Conservation (phyloP, 2,888 invertebrate species). For the Ephialtes manifestator region DNA sequence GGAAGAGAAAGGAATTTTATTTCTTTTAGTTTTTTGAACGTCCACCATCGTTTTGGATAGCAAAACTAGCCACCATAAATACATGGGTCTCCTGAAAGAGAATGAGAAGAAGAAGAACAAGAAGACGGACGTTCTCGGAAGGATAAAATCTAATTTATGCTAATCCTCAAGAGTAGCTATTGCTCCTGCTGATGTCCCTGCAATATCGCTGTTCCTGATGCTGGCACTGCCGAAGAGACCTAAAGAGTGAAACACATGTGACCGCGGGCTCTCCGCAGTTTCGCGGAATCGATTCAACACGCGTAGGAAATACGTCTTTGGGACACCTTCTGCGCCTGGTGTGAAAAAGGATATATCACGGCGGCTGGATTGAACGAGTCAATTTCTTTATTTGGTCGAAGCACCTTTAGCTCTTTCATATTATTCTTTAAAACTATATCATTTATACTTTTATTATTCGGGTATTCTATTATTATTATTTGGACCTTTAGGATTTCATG, state of each 20-base stretch:
- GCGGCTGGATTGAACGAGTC: conserved; percentile 44
- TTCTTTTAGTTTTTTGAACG: conserved; percentile 42
- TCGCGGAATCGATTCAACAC: conserved; percentile 67
- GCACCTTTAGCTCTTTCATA: not conserved
- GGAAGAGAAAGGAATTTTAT: conserved; percentile 44
- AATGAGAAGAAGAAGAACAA: conserved; percentile 29
- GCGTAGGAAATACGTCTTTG: conserved; percentile 41
- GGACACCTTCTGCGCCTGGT: conserved; percentile 34
- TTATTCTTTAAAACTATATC: not conserved
- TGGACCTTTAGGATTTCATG: not conserved
- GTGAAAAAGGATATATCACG: conserved; percentile 41
- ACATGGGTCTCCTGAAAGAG: conserved; percentile 65
- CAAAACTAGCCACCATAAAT: conserved; percentile 77
- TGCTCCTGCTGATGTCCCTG: conserved; percentile 62
- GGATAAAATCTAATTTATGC: conserved; percentile 86
- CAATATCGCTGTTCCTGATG: conserved; percentile 51
- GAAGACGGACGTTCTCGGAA: conserved; percentile 84
- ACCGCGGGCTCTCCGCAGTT: conserved; percentile 46
- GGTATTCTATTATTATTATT: not conserved
- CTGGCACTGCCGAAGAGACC: not conserved
- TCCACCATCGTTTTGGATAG: conserved; percentile 34
- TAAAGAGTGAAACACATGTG: conserved; percentile 31
- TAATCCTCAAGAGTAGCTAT: conserved; percentile 79
- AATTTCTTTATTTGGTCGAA: conserved; percentile 35
- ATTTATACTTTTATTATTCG: not conserved